Conservation (phyloP, 2,888 invertebrate species). For the Seladonia tumulorum region DNA sequence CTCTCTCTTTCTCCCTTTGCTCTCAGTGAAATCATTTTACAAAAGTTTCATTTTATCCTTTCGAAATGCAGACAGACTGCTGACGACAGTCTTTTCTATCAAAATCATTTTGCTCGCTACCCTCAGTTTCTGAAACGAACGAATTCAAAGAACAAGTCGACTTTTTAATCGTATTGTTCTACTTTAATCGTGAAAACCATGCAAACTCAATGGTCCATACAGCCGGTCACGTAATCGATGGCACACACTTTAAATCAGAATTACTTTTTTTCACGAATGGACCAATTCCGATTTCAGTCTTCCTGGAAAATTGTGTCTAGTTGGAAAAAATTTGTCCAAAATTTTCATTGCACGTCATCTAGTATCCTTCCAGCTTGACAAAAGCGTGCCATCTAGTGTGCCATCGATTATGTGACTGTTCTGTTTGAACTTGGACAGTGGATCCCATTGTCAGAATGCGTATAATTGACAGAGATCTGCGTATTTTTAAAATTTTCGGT, state of each 20-base stretch:
- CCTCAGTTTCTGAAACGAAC: neutral
- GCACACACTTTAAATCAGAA: neutral
- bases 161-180: neutral
- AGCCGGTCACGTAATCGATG: neutral
- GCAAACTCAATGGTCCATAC: no score
- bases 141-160: neutral
- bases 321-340: no score
- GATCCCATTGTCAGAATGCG: no score
- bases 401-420: no score
- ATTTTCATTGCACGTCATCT: neutral
- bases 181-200: neutral
- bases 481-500: no score
- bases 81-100: neutral
- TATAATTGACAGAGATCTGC: no score
- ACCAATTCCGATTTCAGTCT: no score
- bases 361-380: neutral
- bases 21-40: neutral
- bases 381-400: no score
- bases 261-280: neutral
- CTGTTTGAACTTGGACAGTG: no score
- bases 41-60: neutral
- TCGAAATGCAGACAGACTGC: neutral
- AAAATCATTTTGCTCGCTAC: neutral
- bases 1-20: neutral
- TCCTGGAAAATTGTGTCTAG: no score